Evolutionary conservation across 2,888 invertebrate species (phyloP).

Genomic region (Toxonevra muliebris): DNA sequence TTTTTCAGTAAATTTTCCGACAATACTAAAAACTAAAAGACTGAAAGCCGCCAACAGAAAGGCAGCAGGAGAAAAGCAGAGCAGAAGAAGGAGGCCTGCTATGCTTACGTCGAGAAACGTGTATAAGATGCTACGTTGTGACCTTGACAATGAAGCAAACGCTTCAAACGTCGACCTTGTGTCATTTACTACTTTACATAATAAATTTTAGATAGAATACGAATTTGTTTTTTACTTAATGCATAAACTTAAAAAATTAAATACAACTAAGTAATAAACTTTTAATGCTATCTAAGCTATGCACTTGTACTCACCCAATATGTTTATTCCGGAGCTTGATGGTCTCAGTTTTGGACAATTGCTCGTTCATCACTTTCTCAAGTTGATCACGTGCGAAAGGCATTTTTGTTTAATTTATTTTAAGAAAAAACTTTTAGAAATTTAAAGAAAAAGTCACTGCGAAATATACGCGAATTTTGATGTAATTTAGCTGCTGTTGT

Average conservation of each 20-base stretch:
- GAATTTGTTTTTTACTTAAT: too few relatives aligned
- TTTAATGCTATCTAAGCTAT: neutral
- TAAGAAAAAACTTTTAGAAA: neutral
- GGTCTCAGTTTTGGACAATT: conserved; percentile 82
- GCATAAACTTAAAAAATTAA: too few relatives aligned
- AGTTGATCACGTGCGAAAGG: conserved; percentile 56
- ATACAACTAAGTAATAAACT: too few relatives aligned
- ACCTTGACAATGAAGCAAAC: conserved; percentile 56
- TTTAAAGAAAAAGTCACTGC: neutral
- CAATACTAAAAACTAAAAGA: neutral
- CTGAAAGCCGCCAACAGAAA: neutral
- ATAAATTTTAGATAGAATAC: too few relatives aligned
- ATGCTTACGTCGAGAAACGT: too few relatives aligned
- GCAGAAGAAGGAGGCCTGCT: too few relatives aligned
- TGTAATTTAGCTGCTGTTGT: neutral
- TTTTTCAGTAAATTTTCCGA: too few relatives aligned
- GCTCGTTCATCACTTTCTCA: conserved; percentile 66
- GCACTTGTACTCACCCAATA: conserved; percentile 75
- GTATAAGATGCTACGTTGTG: conserved; percentile 41
- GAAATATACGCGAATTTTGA: too few relatives aligned
- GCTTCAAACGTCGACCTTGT: conserved; percentile 17
- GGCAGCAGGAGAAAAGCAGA: conserved; percentile 11
- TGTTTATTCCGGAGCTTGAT: conserved; percentile 82
- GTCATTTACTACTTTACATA: neutral
- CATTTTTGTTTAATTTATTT: conserved; percentile 45